Evolutionary conservation across 2,797 vertebrate species (phyloP).

Genomic region (Rhabdophis nuchalis): DNA sequence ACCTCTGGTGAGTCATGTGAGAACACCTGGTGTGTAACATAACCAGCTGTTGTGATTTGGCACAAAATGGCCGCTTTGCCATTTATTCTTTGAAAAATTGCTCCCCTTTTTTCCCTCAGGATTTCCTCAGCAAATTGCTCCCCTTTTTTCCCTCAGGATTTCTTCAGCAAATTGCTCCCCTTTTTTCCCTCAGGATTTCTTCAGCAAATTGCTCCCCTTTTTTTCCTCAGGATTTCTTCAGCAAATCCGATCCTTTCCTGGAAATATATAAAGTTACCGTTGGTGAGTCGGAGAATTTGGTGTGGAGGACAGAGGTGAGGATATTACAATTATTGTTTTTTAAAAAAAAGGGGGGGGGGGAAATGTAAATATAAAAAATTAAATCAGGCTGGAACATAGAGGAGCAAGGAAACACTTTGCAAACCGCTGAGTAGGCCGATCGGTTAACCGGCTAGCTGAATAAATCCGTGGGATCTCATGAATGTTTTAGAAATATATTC

Average conservation of each 20-base stretch:
- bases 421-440: not conserved
- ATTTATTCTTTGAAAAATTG: not conserved
- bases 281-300: constrained; percentile 57
- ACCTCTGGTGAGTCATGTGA: not conserved
- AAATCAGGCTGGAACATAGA: not conserved
- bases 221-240: constrained; percentile 63
- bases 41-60: too few relatives aligned
- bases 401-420: not conserved
- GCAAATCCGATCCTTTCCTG: constrained; percentile 70
- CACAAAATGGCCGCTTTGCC: too few relatives aligned
- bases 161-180: constrained; percentile 62
- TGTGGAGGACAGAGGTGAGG: constrained; percentile 65
- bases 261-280: constrained; percentile 64
- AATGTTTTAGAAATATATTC: not conserved
- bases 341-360: not conserved
- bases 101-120: constrained; percentile 43
- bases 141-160: constrained; percentile 46
- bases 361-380: not conserved
- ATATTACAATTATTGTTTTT: too few relatives aligned
- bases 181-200: constrained; percentile 56
- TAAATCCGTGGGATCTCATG: not conserved
- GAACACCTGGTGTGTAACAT: too few relatives aligned
- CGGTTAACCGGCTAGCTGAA: not conserved
- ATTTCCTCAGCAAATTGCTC: constrained; percentile 66
- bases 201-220: constrained; percentile 52